These are phyloP conservation scores for Hermetia illucens DNA, from an alignment of 1,140 invertebrate species.

Conservation along the genomic window DNA sequence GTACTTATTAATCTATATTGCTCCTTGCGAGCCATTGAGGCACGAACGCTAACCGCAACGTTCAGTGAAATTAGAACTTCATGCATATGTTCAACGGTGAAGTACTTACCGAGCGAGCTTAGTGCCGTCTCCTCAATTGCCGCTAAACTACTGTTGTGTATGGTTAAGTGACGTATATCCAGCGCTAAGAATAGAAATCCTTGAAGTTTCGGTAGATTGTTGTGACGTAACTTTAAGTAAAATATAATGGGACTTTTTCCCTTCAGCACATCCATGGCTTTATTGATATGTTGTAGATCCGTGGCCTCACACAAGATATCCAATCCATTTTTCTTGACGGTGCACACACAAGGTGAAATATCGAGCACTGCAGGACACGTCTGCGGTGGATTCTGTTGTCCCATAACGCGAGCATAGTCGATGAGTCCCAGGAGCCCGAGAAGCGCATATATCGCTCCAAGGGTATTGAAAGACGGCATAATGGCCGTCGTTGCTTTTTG, in stretches of 20 bases:
- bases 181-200: slow-evolving; percentile 74
- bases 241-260: slow-evolving; percentile 62
- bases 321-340: slow-evolving; percentile 69
- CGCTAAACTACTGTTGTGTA: slow-evolving; percentile 72
- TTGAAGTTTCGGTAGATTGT: slow-evolving; percentile 65
- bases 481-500: slow-evolving; percentile 2
- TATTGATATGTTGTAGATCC: slow-evolving; percentile 50
- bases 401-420: neutral
- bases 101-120: slow-evolving; percentile 58
- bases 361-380: slow-evolving; percentile 55
- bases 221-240: slow-evolving; percentile 73
- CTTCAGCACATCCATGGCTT: slow-evolving; percentile 62
- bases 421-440: slow-evolving; percentile 2
- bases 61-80: neutral
- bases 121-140: slow-evolving; percentile 73
- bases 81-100: too few species aligned
- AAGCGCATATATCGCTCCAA: slow-evolving; percentile 5
- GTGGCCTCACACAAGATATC: slow-evolving; percentile 77
- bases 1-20: too few species aligned
- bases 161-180: slow-evolving; percentile 72
- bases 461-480: slow-evolving; percentile 3
- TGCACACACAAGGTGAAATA: slow-evolving; percentile 64
- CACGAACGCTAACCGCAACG: too few species aligned
- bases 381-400: slow-evolving; percentile 10
- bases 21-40: too few species aligned